Evolutionary conservation across 2,888 invertebrate genomes (phyloP), one percentile per base, ranked within the genome.

Genomic region (Spilarctia lutea): DNA sequence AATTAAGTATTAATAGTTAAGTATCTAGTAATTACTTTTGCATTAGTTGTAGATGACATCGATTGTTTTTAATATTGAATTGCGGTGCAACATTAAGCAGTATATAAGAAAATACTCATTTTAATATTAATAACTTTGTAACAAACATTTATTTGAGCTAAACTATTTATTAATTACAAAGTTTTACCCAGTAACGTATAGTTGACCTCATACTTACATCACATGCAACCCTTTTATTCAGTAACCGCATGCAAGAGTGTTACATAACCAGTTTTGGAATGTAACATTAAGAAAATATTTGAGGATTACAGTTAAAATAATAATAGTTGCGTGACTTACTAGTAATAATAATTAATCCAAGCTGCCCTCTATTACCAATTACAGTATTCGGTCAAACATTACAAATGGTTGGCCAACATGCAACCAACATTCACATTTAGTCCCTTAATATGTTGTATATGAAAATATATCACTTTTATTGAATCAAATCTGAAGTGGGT

Each of bases 341-440:
- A 75, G 85, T 87, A 86, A 85, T 85, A 85, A 85, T 85, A 85
- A 88, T 88, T 88, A 87, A 88, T 86, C 84, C 84, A 80, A 75
- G 85, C 81, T 81, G 68, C 83, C 85, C 81, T 88, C 85, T 89
- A 85, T 85, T 83, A 85, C 82, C 89, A 89, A 89, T 88, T 89
- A 88, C 85, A 80, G 87, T 72, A 88, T 88, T 90, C 86, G 87
- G 86, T 77, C 81, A 85, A 88, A 88, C 78, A 85, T 89, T 85
- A 90, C 88, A 89, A 91, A 90, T 90, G 85, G 87, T 83, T 75
- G 76, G 66, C 79, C 78, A 81, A 80, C 91, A 90, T 90, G 91
- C 90, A 75, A 90, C 81, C 76, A 80, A 75, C 75, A 63, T 79
- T 77, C 77, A 80, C 73, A 76, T 79, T 80, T 79, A 73, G 76